phyloP scores from a whole-genome alignment of 2,797 vertebrate genomes.

The Cryptoprocta ferox region DNA sequence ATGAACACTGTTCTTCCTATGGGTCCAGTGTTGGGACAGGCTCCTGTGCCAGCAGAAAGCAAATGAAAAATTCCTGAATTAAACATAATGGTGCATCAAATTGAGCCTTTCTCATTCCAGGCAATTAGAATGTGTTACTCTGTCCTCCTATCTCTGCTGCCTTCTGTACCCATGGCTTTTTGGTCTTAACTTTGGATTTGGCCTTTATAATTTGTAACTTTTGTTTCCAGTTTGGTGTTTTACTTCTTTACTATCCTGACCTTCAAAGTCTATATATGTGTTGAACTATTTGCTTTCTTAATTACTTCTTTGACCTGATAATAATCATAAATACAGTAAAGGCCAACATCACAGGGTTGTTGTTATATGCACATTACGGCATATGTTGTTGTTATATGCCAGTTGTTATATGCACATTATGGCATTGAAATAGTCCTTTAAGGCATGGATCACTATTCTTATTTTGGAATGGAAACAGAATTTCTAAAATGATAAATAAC shows the following conservation, averaged over 20 bases:
- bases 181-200: neutral
- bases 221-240: slow-evolving; percentile 1
- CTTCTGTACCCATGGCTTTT: neutral
- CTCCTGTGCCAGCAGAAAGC: neutral
- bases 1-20: neutral
- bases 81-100: neutral
- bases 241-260: neutral
- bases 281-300: neutral
- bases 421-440: neutral
- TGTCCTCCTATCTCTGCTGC: neutral
- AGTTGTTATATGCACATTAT: neutral
- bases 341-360: neutral
- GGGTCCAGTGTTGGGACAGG: neutral
- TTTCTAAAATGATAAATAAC: neutral
- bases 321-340: neutral
- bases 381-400: neutral
- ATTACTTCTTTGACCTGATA: neutral
- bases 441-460: neutral
- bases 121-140: neutral
- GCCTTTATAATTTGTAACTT: slow-evolving; percentile 1
- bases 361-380: neutral
- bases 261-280: neutral
- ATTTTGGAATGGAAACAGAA: neutral
- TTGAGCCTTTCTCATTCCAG: neutral
- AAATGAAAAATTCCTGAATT: neutral